phyloP scores from a whole-genome alignment of 2,113 vertebrate genomes.

The Periophthalmodon schlosseri region DNA sequence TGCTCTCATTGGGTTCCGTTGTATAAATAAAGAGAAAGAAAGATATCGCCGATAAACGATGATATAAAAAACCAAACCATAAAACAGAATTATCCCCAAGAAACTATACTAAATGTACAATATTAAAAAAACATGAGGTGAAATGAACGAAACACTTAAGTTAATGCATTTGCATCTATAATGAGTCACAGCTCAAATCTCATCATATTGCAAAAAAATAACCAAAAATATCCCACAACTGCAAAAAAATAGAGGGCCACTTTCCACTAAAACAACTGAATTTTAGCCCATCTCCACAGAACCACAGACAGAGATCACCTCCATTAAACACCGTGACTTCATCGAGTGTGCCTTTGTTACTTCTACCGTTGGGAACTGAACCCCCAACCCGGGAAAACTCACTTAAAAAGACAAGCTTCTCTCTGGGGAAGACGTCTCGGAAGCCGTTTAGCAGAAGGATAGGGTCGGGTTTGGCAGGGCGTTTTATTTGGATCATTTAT shows the following conservation, averaged over 20 bases:
- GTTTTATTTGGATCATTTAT: slow-evolving; percentile 25
- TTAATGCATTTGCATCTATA: too few relatives aligned
- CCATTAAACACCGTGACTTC: background rate
- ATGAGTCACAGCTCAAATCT: too few relatives aligned
- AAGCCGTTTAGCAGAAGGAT: slow-evolving; percentile 1
- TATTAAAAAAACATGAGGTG: too few relatives aligned
- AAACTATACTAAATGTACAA: too few relatives aligned
- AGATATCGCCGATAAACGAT: too few relatives aligned
- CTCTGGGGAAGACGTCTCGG: background rate
- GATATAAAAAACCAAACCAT: too few relatives aligned
- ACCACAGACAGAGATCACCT: background rate
- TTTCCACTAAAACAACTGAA: slow-evolving; percentile 17
- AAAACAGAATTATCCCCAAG: too few relatives aligned
- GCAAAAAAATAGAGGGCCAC: background rate
- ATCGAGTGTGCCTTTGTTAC: background rate
- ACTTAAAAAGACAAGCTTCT: background rate
- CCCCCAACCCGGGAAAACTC: background rate
- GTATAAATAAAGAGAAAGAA: too few relatives aligned
- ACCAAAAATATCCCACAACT: too few relatives aligned
- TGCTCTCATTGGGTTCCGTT: too few relatives aligned
- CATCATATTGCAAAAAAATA: too few relatives aligned
- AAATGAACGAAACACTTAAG: too few relatives aligned
- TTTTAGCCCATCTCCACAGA: slow-evolving; percentile 5
- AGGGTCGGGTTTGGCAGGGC: background rate
- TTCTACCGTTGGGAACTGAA: background rate